These are phyloP conservation scores for Psittacula echo DNA, from an alignment of 2,797 vertebrate genomes.

Conservation along the genomic window DNA sequence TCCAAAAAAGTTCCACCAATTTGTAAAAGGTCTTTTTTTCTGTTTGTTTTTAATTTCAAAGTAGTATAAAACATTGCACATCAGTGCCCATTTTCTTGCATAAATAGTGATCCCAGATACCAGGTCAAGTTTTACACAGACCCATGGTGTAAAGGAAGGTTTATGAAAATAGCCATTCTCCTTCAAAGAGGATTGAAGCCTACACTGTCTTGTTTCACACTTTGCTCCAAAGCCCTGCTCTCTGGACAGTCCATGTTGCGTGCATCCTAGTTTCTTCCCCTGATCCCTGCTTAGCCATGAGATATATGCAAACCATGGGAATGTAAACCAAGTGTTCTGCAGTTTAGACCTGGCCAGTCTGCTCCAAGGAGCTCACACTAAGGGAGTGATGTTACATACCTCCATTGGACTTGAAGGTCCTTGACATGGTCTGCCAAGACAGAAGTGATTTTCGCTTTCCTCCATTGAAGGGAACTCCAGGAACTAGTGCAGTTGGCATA, in stretches of 20 bases:
- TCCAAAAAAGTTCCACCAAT: background rate
- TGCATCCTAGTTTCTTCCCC: background rate
- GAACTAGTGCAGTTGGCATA: accelerated
- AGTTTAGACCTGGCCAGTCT: background rate
- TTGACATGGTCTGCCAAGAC: background rate
- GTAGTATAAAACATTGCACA: background rate
- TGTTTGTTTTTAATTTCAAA: background rate
- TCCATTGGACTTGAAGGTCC: background rate
- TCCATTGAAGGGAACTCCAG: background rate
- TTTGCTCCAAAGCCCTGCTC: background rate
- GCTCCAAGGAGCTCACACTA: background rate
- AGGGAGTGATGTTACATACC: background rate
- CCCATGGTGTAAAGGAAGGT: background rate
- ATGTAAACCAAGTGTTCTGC: accelerated
- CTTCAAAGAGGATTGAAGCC: background rate
- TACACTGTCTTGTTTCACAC: background rate
- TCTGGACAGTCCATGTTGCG: accelerated
- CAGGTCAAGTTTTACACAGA: background rate
- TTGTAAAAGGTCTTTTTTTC: background rate
- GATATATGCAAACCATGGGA: accelerated
- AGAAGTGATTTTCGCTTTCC: background rate
- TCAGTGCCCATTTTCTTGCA: background rate
- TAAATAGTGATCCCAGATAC: background rate
- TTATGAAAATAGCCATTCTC: background rate
- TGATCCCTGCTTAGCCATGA: background rate